These are phyloP conservation scores for Caprella mutica DNA, from an alignment of 2,888 invertebrate genomes.

Conservation along the genomic window DNA sequence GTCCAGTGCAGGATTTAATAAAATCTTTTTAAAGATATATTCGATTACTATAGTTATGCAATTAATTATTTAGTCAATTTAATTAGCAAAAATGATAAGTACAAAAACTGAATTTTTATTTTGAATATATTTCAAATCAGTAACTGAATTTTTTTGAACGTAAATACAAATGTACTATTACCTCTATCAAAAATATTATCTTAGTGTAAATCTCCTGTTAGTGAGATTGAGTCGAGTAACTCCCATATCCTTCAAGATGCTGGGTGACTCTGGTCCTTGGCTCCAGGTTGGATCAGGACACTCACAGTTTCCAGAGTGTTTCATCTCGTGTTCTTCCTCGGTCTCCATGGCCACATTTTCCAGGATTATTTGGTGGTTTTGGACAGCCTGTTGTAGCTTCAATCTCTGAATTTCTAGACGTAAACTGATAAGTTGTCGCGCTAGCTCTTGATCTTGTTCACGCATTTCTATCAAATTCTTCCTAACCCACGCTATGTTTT, in stretches of 20 bases:
- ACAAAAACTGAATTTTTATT: too few relatives aligned
- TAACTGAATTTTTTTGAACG: too few relatives aligned
- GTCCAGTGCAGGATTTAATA: too few relatives aligned
- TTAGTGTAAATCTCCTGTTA: constrained; percentile 27
- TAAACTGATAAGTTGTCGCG: constrained; percentile 23
- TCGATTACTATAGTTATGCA: too few relatives aligned
- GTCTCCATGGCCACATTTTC: constrained; percentile 26
- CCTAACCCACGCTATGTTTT: neutral
- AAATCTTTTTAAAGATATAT: too few relatives aligned
- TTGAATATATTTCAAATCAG: too few relatives aligned
- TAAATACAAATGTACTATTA: too few relatives aligned
- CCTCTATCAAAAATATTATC: too few relatives aligned
- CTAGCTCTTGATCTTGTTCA: constrained; percentile 26
- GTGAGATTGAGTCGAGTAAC: constrained; percentile 30
- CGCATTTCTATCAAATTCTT: constrained; percentile 12
- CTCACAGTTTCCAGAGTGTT: too few relatives aligned
- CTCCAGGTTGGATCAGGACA: too few relatives aligned
- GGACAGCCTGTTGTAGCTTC: constrained; percentile 17
- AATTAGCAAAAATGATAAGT: too few relatives aligned
- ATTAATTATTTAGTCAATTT: too few relatives aligned
- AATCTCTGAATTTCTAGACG: constrained; percentile 25
- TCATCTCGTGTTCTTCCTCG: constrained; percentile 17
- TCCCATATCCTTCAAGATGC: constrained; percentile 17
- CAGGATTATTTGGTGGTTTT: constrained; percentile 17
- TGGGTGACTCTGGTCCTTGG: neutral